Conservation (phyloP, 2,797 vertebrate genomes). For the Tarsius wallacei region DNA sequence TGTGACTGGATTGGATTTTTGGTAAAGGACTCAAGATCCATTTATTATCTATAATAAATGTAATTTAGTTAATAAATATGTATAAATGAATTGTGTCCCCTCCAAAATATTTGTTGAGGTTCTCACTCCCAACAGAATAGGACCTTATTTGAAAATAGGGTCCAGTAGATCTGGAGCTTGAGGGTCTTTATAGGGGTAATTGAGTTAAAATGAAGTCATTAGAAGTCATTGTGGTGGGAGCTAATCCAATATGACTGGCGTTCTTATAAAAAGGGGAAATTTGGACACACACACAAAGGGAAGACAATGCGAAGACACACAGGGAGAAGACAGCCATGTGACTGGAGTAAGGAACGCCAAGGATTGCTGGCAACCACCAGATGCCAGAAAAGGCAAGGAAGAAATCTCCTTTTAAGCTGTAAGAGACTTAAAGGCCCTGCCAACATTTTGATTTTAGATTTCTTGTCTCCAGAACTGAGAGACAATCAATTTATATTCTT, state of each 20-base stretch:
- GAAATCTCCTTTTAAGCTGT: not conserved
- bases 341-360: not conserved
- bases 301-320: not conserved
- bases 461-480: not conserved
- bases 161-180: too few relatives aligned
- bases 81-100: not conserved
- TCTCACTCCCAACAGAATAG: not conserved
- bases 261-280: slow-evolving; percentile 7
- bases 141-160: not conserved
- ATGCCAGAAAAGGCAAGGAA: not conserved
- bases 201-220: slow-evolving; percentile 29
- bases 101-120: not conserved
- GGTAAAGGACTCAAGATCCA: not conserved
- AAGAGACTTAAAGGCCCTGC: too few relatives aligned
- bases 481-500: not conserved
- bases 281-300: not conserved
- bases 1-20: not conserved
- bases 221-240: not conserved
- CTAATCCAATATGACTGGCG: not conserved
- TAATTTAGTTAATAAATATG: too few relatives aligned
- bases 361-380: not conserved
- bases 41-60: not conserved
- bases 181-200: not conserved
- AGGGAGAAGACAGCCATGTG: not conserved
- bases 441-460: not conserved